Percentiles rank a stretch among this genome's conserved stretches.
Evolutionary conservation across 53 echinoderm and acorn worm genomes (phyloP).

Genomic region (Mesocentrotus franciscanus): DNA sequence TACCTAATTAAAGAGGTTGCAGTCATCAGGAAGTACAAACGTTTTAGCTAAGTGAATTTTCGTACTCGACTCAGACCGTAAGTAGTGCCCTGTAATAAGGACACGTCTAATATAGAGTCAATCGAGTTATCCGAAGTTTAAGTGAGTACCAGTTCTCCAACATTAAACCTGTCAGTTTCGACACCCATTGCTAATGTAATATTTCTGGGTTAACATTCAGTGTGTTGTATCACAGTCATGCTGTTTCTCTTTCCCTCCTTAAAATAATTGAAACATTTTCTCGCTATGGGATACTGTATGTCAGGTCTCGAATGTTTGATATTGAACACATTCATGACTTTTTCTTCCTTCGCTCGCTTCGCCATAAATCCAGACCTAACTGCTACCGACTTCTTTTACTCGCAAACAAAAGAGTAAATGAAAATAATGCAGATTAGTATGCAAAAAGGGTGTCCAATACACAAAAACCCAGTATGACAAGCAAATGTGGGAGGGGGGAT

Average conservation of each 20-base stretch:
- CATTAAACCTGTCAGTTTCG: neutral
- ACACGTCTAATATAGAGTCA: neutral
- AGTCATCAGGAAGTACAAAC: neutral
- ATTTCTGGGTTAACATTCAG: neutral
- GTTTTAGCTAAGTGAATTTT: constrained; percentile 6
- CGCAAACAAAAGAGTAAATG: too few species aligned
- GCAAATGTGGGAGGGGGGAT: too few species aligned
- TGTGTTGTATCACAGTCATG: neutral
- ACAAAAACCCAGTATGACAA: too few species aligned
- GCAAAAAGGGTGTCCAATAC: too few species aligned
- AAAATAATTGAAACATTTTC: neutral
- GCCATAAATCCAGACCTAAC: neutral
- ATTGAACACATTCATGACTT: neutral
- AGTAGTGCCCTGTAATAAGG: neutral
- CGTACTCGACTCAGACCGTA: neutral
- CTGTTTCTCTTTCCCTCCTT: neutral
- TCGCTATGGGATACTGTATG: neutral
- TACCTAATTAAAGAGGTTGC: neutral
- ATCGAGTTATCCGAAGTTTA: neutral
- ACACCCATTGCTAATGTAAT: neutral
- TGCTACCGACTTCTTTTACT: neutral
- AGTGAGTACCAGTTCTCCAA: neutral
- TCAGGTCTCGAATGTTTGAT: neutral
- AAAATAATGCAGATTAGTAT: too few species aligned
- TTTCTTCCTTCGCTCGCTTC: neutral